Evolutionary conservation across 2,888 invertebrate genomes (phyloP), one percentile per base, ranked within the genome.

Genomic region (Pterostichus niger): DNA sequence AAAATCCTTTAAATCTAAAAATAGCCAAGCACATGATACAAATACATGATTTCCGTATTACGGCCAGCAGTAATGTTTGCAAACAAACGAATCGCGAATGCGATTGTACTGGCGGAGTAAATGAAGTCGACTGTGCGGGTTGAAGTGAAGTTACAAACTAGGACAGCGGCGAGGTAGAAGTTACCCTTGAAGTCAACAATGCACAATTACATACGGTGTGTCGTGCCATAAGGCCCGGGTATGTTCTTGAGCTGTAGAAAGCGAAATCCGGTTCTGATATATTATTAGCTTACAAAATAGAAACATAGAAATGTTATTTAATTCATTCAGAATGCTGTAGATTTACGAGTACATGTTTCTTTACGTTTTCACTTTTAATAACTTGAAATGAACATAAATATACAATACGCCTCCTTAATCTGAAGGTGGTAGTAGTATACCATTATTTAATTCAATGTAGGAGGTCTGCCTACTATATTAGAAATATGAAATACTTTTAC

Each of bases 181-280:
- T 64, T 64, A 64, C 64, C 64, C 64, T 64, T 64, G 64, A 64
- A 64, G 64, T n/a, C 59, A 59, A 64, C 64, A 64, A 64, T 64
- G 64, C 6, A 64, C 64, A 35, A 64, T 64, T 64, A 64, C 35
- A 64, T 35, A n/a, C 4, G 10, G 2, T 52, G 10, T 7, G 9
- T 7, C 52, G 6, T 13, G 13, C 52, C 46, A 46, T 46, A 24
- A 24, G 52, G 6, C 13, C 52, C n/a, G 10, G 13, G 10, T n/a
- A 15, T 13, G 52, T 40, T 6, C 24, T 31, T 17, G 56, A 17
- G 10, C 56, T 10, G 24, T 59, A 24, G 24, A 59, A 59, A 24
- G 31, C 10, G 35, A 64, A 24, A 64, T 64, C 64, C 64, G 64
- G 64, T 64, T 64, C n/a, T 11, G 64, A 2, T n/a, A 7, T 7